Evolutionary conservation across 2,113 vertebrate genomes (phyloP), one percentile per base, ranked within the genome.

Genomic region (Ptyas mucosa): DNA sequence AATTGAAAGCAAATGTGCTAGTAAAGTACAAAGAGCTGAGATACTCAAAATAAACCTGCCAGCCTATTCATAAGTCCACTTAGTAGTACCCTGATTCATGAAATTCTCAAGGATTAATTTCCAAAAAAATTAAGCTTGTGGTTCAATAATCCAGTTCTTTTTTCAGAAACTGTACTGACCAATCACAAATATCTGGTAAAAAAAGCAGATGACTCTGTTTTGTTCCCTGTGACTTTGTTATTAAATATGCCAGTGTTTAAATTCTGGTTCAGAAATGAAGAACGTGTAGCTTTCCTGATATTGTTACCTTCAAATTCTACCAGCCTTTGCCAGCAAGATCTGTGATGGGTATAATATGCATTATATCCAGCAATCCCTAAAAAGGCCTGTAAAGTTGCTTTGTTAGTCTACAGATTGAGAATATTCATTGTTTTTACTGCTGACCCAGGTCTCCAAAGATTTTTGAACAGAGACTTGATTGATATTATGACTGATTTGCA

Each of bases 401-500:
- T 61, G 91, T 89, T 89, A 75, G 94, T 52, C 90, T 92, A 92
- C 34, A 95, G 29, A 88, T 58, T 93, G 93, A 64, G 15, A 64
- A 93, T 95, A 91, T 94, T 64, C 53, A 55, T 57, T 93, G 24
- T 54, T 92, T 89, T 51, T 90, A 69, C 88, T 92, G 87, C 39
- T 90, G 94, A 18, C 81, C 94, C 90, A 69, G 88, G 86, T 54
- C 11, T n/a, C 34, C 85, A 94, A 96, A 95, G 12, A 93, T 92
- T 52, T 52, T 91, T 85, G 43, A 49, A 51, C 51, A 95, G 93
- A 93, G 85, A 81, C 5, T 88, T 93, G n/a, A 6, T 93, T 57
- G 29, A 3, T 23, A 55, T 24, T 81, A 39, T 57, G 93, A 87
- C 10, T 7, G 55, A 64, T 43, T 10, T 43, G 54, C 5, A 95